Evolutionary conservation across 2,113 vertebrate genomes (phyloP), one percentile per base, ranked within the genome.

Genomic region (Hyaena hyaena): DNA sequence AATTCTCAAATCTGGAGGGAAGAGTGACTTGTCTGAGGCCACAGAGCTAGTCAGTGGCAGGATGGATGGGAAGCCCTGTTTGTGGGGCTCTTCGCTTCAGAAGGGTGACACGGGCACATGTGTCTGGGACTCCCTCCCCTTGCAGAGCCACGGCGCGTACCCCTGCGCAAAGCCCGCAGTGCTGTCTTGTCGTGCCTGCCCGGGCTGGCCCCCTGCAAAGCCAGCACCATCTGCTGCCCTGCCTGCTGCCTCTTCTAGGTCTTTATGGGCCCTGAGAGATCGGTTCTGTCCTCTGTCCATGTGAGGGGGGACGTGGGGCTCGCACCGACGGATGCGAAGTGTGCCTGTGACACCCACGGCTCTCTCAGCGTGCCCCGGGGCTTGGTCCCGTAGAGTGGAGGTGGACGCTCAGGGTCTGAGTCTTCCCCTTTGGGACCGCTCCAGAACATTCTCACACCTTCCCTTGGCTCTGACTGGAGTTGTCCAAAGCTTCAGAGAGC

Each of bases 181-280:
- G 33, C 50, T 10, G 26, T 7, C 55, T 28, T 0, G 19, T 16
- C 31, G 2, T 3, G 10, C 24, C 17, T 4, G 0, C 3, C 3
- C 7, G 15, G 69, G 35, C 5, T 2, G 0, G 26, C 26, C 39
- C 61, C 73, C 14, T 7, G 2, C 4, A 11, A 39, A 81, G 4
- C 74, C 8, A 23, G 28, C 14, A 3, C 24, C 0, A 0, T 0
- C 0, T 0, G 35, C 48, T 15, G 45, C 84, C n/a, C 28, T 26
- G 39, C n/a, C 35, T 35, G 48, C 21, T 28, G 19, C 43, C 14
- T 10, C 80, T 68, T 24, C 43, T 14, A 11, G 77, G 68, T 23
- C 45, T 7, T 1, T 17, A 26, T 21, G 69, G 63, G 21, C 15
- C 2, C 65, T 7, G 24, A 6, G 10, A 0, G 23, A 5, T n/a